These are phyloP conservation scores for Cheirogaleus major DNA, from an alignment of 2,797 vertebrate species.

Conservation along the genomic window DNA sequence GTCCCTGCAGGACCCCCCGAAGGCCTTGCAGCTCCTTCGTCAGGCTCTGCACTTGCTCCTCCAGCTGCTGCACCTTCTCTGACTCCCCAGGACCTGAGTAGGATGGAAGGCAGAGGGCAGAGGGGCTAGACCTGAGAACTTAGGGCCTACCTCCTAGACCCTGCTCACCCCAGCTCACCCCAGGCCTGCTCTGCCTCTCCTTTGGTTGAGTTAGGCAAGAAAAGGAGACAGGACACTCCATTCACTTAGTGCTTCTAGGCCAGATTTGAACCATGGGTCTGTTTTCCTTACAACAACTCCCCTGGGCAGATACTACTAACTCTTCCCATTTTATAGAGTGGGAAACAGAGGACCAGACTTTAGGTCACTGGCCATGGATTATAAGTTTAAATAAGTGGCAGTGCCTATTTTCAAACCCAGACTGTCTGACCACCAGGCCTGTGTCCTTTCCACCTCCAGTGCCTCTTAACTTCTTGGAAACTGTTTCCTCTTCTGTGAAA, in stretches of 20 bases:
- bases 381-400: neutral
- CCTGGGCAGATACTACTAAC: neutral
- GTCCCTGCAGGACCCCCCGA: constrained; percentile 86
- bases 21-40: constrained; percentile 91
- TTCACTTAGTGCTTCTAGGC: neutral
- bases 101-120: neutral
- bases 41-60: constrained; percentile 92
- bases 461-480: constrained; percentile 16
- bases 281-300: neutral
- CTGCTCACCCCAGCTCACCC: neutral
- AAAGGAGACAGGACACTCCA: neutral
- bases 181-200: neutral
- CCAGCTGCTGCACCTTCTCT: constrained; percentile 90
- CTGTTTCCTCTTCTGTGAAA: neutral
- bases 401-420: neutral
- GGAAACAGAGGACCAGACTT: neutral
- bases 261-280: neutral
- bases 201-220: constrained; percentile 19
- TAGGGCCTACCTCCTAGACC: neutral
- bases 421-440: neutral
- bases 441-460: neutral
- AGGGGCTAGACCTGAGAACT: neutral
- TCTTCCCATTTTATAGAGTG: neutral
- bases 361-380: neutral
- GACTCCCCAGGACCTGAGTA: constrained; percentile 86